Evolutionary conservation across 2,888 invertebrate species (phyloP).

Genomic region (Anoplius nigerrimus): DNA sequence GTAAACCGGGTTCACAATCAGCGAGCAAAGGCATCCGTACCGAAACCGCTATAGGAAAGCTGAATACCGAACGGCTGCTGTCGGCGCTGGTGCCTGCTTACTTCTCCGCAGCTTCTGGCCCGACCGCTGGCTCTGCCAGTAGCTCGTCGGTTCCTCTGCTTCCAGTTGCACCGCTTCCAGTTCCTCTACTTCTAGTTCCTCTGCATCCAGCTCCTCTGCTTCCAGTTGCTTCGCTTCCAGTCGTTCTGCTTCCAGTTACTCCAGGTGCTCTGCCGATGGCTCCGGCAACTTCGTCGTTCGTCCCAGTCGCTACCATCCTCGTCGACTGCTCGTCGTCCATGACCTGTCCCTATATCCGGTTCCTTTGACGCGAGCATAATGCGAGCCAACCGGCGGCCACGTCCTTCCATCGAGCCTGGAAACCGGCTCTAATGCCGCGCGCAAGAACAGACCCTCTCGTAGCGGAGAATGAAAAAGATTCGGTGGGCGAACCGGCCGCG

Average conservation of each 20-base stretch:
- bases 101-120: slow-evolving; percentile 15
- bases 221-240: slow-evolving; percentile 7
- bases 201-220: neutral
- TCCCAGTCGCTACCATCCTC: neutral
- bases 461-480: neutral
- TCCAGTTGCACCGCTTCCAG: neutral
- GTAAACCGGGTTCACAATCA: slow-evolving; percentile 53
- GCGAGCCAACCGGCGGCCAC: slow-evolving; percentile 2
- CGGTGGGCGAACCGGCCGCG: no score
- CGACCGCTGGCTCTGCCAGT: neutral
- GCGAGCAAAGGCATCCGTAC: slow-evolving; percentile 44
- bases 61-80: slow-evolving; percentile 44
- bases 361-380: slow-evolving; percentile 54
- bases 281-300: no score
- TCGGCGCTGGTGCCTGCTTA: slow-evolving; percentile 11
- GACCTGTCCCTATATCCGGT: slow-evolving; percentile 51
- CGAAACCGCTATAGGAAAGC: slow-evolving; percentile 50
- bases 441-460: neutral
- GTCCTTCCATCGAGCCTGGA: neutral
- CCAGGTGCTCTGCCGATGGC: no score
- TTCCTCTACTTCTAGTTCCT: neutral
- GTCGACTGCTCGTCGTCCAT: slow-evolving; percentile 34
- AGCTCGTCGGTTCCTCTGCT: neutral
- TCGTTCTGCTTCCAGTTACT: neutral
- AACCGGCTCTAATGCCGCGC: slow-evolving; percentile 23